Base-by-base conservation (phyloP, 2,888 invertebrate genomes). In the Galeopsomyia nigrocyanea region DNA sequence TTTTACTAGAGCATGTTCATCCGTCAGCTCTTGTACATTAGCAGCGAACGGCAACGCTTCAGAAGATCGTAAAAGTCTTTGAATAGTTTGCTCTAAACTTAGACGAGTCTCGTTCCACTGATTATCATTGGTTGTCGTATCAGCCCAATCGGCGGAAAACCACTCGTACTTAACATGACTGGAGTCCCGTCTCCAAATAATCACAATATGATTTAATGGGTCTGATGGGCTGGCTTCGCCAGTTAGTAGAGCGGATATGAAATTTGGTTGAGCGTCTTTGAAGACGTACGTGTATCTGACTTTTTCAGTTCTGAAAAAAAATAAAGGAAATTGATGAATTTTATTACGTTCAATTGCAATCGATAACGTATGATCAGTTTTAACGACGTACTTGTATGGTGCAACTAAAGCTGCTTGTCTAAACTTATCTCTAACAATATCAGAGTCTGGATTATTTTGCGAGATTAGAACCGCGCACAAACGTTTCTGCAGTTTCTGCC, bases 111-210 rank as follows among this genome's bases (percentile, higher is more conserved):
- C 90, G 83, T 95, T 92, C 78, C 93, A 88, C 17, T 87, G 87
- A 80, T 87, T 88, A 61, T 90, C 89, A 22, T 86, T 86, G 63
- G 90, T 90, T 46, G 78, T 78, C 0, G 83, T 78, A 55, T 84
- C 81, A 3, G 83, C 66, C 92, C 93, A 93, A 51, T 92, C 92
- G 67, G 90, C 90, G 77, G 92, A 90, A 66, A 96, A 87, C 96
- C 97, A 98, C 86, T 97, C 96, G 86, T 96, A 98, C 81, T 95
- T 95, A 14, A 98, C 88, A 78, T 93, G 93, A n/a, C 92, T 91
- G 13, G 92, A 90, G 82, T 97, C 96, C 53, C 94, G 90, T 1
- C 97, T 90, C 97, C 97, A 98, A 76, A 97, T 91, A 58, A 97
- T 92, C 1, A 96, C 96, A 73, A 97, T 91, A 78, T 94, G 91